Evolutionary conservation across 2,888 invertebrate species (phyloP), one percentile per base, ranked within the genome.

Genomic region (Dichetophora obliterata): DNA sequence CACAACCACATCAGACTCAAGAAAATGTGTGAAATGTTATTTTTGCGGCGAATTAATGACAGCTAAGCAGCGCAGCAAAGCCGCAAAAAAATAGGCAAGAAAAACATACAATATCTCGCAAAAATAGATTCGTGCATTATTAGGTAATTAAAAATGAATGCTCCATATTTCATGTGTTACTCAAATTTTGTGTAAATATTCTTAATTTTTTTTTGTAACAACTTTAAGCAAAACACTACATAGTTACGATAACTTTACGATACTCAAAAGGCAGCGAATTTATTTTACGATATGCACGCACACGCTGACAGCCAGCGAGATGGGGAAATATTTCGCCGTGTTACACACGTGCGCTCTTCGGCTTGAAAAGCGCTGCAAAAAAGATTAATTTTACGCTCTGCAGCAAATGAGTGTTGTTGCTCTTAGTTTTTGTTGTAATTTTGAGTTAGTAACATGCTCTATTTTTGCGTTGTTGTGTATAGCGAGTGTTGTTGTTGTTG

Each of bases 401-500:
- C 54, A 8, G 19, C 6, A 19, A 54, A 2, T 19, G n/a, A 22
- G 54, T 52, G 52, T 5, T 1, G 52, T 27, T 22, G n/a, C 11
- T 24, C 22, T 24, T 9, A 8, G 57, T 57, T 27, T 5, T 11
- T 27, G 57, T 22, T 59, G 57, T 24, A 11, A 3, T 43, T 59
- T 59, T 59, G 19, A 27, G 27, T 59, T 59, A 27, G 14, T 59
- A 43, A 43, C 14, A 3, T 52, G 68, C 24, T 48, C 34, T 24
- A 48, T 37, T 43, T 24, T n/a, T n/a, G n/a, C n/a, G n/a, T n/a
- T n/a, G n/a, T n/a, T n/a, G n/a, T n/a, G n/a, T 31, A 31, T 37
- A 16, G 61, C 16, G 19, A 19, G 14, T 68, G 50, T 24, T 68
- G 48, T 52, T 54, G 27, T 69, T 66, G 66, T 66, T 69, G 69